Base-by-base conservation (phyloP, 2,113 vertebrate species). In the Pitta sordida region DNA sequence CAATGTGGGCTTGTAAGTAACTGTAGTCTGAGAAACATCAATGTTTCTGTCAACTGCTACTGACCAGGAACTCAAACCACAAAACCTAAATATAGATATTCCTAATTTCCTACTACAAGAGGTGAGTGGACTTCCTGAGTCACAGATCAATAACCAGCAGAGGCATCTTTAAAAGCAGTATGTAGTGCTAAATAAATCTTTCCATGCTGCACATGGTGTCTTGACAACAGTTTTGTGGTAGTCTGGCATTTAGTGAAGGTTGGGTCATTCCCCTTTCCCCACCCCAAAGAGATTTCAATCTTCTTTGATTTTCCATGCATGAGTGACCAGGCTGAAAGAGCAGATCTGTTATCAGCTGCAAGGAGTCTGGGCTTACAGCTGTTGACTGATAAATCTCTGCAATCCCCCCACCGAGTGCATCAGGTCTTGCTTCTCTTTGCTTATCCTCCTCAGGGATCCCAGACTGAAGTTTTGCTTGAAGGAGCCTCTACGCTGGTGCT, bases 271-370 rank as follows among this genome's bases (percentile, higher is more conserved):
- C 27, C 29, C 13, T 14, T 13, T 2, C 23, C 16, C 39, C 8
- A 9, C 13, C 13, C 34, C 12, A 17, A 91, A 92, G 53, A 91
- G 91, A 91, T 85, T 87, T 84, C 83, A 69, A 15, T 77, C 78
- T 60, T 68, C 91, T 93, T 91, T 67, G 75, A 93, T 92, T 95
- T 90, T 91, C 53, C 70, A 74, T 77, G 89, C 89, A 48, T 1
- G 19, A 94, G 58, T 18, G 13, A 63, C 39, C 43, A 62, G 75
- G 75, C 59, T 94, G 96, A 95, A 91, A 30, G 87, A 96, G 79
- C 55, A 88, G 82, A 94, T 96, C 95, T 94, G 87, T 94, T 96
- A 94, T 85, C 84, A 95, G 84, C 84, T 83, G 51, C 67, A 70
- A 93, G 75, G 62, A 88, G 62, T 14, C 84, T 94, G 75, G 70